These are phyloP conservation scores for Brachypteracias leptosomus DNA, from an alignment of 2,113 vertebrate genomes.

Conservation along the genomic window DNA sequence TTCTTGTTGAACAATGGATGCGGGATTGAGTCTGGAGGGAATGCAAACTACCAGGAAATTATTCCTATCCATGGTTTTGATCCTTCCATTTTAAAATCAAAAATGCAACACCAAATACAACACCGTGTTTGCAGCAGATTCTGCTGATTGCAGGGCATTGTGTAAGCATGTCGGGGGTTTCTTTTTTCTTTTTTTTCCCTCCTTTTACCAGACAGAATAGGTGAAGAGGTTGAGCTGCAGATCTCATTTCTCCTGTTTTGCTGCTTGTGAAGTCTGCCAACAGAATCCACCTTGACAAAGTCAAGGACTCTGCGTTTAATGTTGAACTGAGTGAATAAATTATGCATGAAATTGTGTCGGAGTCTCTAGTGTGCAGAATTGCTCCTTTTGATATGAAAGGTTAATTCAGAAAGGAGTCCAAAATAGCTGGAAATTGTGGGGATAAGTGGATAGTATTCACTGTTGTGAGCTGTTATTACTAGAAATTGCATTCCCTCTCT, in stretches of 20 bases:
- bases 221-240: slow-evolving; percentile 79
- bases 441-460: slow-evolving; percentile 85
- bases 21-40: not conserved
- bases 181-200: slow-evolving; percentile 38
- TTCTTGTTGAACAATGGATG: not conserved
- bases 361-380: slow-evolving; percentile 86
- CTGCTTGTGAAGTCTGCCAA: slow-evolving; percentile 85
- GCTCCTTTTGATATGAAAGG: slow-evolving; percentile 90
- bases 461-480: slow-evolving; percentile 87
- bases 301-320: slow-evolving; percentile 86
- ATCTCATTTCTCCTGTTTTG: slow-evolving; percentile 81
- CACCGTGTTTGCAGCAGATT: not conserved
- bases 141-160: slow-evolving; percentile 4
- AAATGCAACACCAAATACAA: not conserved
- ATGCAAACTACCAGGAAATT: slow-evolving; percentile 27
- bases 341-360: slow-evolving; percentile 89
- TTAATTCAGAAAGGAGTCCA: slow-evolving; percentile 89
- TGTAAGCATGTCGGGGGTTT: slow-evolving; percentile 7
- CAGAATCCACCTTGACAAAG: slow-evolving; percentile 88
- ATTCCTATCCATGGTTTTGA: slow-evolving; percentile 7
- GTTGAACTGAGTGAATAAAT: slow-evolving; percentile 87
- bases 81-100: not conserved
- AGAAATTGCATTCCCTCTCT: slow-evolving; percentile 84
- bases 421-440: slow-evolving; percentile 87
- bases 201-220: slow-evolving; percentile 74